Evolutionary conservation across 2,797 vertebrate species (phyloP), one percentile per base, ranked within the genome.

Genomic region (Synaphobranchus kaupii): DNA sequence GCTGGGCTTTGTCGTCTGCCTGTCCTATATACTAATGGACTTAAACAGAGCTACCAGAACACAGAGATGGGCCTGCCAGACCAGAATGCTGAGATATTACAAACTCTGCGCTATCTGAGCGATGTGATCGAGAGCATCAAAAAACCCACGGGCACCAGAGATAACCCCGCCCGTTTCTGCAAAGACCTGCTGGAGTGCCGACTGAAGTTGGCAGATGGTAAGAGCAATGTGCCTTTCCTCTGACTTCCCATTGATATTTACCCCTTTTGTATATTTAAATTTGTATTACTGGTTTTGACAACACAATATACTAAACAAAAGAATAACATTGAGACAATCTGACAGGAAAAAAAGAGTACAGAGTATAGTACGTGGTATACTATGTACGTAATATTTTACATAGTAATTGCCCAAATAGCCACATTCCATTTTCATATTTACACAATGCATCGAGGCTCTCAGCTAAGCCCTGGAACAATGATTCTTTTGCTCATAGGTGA

Each of bases 131-230:
- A 97, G 88, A 97, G 95, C 94, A 98, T 99, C 93, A 98, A 96
- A 93, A 97, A 96, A 84, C 98, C 98, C 48, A 94, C 97, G 39
- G 99, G 99, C 82, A 98, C 98, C 0, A 95, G 93, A 80, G 97
- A 98, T 88, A 99, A 99, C 91, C 99, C 99, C 10, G 98, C 97
- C 80, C 97, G 98, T 9, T 95, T 98, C 94, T 99, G 99, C 91
- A 98, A 96, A 94, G 99, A 99, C 92, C 94, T 99, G 92, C 95
- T 99, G 17, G 94, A 97, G 94, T 99, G 99, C 94, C 96, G 96
- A 88, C 95, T 94, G 31, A 96, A 95, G 93, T 94, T 97, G 76
- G 91, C 95, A 17, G 97, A 99, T 39, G 99, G 99, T 99, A 92
- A 95, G 96, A 89, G n/a, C 44, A 28, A 10, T 0, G 5, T 60